Evolutionary conservation across 2,888 invertebrate species (phyloP), one percentile per base, ranked within the genome.

Genomic region (Diaphora mendica): DNA sequence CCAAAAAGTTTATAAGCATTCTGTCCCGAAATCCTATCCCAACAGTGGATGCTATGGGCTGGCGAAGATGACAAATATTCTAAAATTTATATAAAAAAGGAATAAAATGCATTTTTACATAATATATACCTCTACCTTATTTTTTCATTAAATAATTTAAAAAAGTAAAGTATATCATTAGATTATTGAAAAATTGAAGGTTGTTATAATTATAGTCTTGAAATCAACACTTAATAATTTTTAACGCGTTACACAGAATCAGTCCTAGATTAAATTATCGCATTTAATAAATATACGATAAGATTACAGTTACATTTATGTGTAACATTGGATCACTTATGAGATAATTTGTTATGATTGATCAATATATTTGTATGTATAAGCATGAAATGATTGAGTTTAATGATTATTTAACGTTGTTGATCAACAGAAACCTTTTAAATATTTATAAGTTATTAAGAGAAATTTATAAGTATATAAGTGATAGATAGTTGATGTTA

Each of bases 211-310:
- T n/a, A n/a, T n/a, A n/a, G 0, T 59, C 59, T 59, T 59, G 26
- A 59, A 15, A 26, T 59, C 26, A 59, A 26, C 15, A 59, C 4
- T 15, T 26, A 15, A 15, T 15, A 1, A 1, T 26, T 30, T 26
- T 59, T 59, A 59, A 3, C 39, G n/a, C 15, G 17, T 26, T 26
- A 59, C 30, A 26, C 7, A 59, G 51, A 55, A 26, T 59, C 26
- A 17, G 8, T 62, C 17, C 17, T 17, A 62, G 30, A 62, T 62
- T 30, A 62, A 13, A 39, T 35, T 69, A 69, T 69, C 35, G 51
- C 30, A 68, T 51, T 68, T 17, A 48, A 68, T 35, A 68, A 51
- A 51, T 68, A 68, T n/a, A n/a, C 35, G 68, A 68, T 68, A 68
- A 68, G 68, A 68, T 59, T 69, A 59, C 39, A n/a, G 39, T 39